Conservation (phyloP, 2,113 vertebrate species). For the Tinamus guttatus region DNA sequence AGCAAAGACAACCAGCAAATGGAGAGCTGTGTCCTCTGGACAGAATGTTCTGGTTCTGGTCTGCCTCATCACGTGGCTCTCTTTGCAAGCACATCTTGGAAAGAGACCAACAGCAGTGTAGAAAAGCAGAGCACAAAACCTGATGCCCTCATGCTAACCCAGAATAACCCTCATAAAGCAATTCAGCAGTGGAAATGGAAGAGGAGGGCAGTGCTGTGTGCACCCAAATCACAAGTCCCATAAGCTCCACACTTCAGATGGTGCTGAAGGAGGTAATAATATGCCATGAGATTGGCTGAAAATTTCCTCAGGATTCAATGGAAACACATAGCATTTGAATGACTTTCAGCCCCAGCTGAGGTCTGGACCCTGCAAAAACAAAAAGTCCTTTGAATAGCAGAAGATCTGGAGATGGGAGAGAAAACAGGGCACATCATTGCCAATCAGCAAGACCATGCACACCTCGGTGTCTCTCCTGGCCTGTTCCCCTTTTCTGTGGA, state of each 20-base stretch:
- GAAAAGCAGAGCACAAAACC: background rate
- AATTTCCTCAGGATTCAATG: background rate
- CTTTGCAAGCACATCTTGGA: background rate
- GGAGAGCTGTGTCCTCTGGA: background rate
- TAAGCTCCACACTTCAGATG: background rate
- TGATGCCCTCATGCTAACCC: background rate
- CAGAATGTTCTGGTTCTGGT: background rate
- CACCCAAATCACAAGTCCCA: background rate
- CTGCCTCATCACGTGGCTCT: fast-evolving
- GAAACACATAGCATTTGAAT: fast-evolving
- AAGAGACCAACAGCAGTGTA: fast-evolving
- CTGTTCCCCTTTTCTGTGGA: background rate
- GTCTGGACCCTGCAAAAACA: background rate
- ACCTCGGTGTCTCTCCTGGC: background rate
- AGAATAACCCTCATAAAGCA: background rate
- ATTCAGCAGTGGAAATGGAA: fast-evolving
- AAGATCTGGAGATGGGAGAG: background rate
- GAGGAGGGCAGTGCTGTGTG: background rate
- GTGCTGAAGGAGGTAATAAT: fast-evolving
- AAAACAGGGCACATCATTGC: background rate
- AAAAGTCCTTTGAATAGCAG: background rate
- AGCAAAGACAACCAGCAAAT: background rate
- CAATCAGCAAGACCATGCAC: too few relatives aligned
- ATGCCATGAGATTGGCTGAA: background rate
- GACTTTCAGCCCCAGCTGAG: fast-evolving